A percentile compares a stretch with the other conserved stretches of the same genome.
These are phyloP conservation scores for Acronicta psi DNA, from an alignment of 2,888 invertebrate species.

Conservation along the genomic window DNA sequence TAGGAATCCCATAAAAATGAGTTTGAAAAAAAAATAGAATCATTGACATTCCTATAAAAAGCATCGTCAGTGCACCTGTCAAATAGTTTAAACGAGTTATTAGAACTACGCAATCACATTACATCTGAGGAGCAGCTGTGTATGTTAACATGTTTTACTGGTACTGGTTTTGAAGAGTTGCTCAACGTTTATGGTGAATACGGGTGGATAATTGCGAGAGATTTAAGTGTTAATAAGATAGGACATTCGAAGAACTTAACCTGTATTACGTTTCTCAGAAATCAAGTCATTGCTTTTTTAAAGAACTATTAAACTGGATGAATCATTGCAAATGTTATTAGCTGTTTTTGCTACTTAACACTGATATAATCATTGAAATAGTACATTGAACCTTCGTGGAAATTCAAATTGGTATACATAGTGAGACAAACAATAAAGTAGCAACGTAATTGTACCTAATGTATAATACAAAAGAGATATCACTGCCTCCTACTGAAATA, in stretches of 20 bases:
- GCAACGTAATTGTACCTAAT: conserved; percentile 2
- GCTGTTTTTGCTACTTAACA: conserved; percentile 3
- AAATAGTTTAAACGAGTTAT: conserved; percentile 43
- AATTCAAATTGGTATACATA: conserved; percentile 5
- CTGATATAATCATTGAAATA: conserved; percentile 15
- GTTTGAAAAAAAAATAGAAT: conserved; percentile 33
- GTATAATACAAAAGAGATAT: conserved; percentile 19
- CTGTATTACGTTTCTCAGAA: conserved; percentile 31
- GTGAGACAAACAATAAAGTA: conserved; percentile 8
- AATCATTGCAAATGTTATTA: conserved; percentile 25
- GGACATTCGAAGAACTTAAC: conserved; percentile 30
- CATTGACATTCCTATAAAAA: conserved; percentile 34
- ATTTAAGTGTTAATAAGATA: conserved; percentile 50
- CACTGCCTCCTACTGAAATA: conserved; percentile 19
- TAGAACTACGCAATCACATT: conserved; percentile 57
- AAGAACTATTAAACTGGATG: conserved; percentile 10
- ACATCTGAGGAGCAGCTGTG: conserved; percentile 41
- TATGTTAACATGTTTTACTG: conserved; percentile 33
- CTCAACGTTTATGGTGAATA: conserved; percentile 34
- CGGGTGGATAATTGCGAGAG: conserved; percentile 42
- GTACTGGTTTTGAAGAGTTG: conserved; percentile 51
- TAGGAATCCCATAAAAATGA: conserved; percentile 19
- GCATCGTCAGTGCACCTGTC: conserved; percentile 45
- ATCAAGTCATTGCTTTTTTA: conserved; percentile 14
- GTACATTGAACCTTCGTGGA: background rate